Conservation (phyloP, 2,888 invertebrate genomes). For the Anoplius nigerrimus region DNA sequence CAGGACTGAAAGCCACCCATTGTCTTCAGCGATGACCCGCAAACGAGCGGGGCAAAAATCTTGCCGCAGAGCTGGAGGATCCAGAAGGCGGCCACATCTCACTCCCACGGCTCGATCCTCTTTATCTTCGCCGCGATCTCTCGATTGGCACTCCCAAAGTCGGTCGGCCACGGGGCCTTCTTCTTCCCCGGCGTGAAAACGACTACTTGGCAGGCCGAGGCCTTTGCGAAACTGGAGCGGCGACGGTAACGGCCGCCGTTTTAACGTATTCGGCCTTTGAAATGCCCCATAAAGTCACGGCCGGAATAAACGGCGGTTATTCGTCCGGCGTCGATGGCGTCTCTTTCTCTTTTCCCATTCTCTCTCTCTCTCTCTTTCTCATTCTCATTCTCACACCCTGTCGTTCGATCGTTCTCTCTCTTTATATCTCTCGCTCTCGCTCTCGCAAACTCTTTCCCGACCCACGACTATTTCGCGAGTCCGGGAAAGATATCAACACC, state of each 20-base stretch:
- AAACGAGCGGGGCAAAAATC: not conserved
- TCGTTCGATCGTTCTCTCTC: not conserved
- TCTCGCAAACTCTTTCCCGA: not conserved
- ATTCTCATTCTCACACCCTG: not conserved
- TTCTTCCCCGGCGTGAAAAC: constrained; percentile 26
- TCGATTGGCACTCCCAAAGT: constrained; percentile 49
- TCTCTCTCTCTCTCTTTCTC: not conserved
- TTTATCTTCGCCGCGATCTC: constrained; percentile 48
- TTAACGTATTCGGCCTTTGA: constrained; percentile 19
- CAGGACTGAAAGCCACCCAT: no score
- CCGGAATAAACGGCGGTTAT: constrained; percentile 1
- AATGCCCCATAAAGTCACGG: constrained; percentile 16
- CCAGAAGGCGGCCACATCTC: constrained; percentile 38
- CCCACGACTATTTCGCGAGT: constrained; percentile 1
- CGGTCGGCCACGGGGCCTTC: constrained; percentile 17
- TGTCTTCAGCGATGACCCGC: no score
- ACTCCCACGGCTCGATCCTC: constrained; percentile 40
- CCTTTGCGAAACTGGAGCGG: constrained; percentile 43
- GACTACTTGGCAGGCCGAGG: constrained; percentile 23
- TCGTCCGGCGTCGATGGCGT: constrained; percentile 1
- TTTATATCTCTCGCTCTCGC: not conserved
- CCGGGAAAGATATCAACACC: constrained; percentile 5
- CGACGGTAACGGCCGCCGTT: constrained; percentile 28
- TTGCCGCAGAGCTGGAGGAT: constrained; percentile 16
- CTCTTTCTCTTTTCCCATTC: not conserved